These are phyloP conservation scores for Adineta ricciae DNA, from an alignment of 2,888 invertebrate genomes.

Conservation along the genomic window DNA sequence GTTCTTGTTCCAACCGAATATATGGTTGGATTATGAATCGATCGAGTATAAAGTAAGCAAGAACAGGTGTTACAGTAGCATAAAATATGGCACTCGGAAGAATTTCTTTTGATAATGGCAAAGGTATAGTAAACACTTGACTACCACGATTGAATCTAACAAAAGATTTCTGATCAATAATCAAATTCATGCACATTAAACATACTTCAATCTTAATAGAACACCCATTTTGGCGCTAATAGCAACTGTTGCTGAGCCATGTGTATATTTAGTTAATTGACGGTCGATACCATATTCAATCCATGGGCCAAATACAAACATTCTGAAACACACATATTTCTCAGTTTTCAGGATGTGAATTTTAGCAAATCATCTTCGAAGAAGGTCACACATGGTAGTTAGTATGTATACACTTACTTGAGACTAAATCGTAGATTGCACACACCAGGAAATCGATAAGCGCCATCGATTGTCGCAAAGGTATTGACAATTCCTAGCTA, in stretches of 20 bases:
- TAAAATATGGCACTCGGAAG: constrained; percentile 81
- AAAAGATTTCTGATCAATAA: constrained; percentile 34
- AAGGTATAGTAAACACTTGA: constrained; percentile 76
- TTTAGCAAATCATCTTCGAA: no score
- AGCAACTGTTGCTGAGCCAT: constrained; percentile 70
- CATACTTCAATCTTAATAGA: background rate
- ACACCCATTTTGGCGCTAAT: constrained; percentile 79
- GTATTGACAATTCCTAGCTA: background rate
- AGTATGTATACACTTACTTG: background rate
- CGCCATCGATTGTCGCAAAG: background rate
- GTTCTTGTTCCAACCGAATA: constrained; percentile 64
- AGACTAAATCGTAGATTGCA: constrained; percentile 5
- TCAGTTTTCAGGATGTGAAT: no score
- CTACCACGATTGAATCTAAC: constrained; percentile 70
- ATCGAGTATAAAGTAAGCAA: constrained; percentile 62
- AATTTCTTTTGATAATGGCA: constrained; percentile 78
- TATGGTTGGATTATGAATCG: constrained; percentile 66
- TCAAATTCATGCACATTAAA: background rate
- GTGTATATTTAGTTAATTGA: constrained; percentile 78
- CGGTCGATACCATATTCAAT: constrained; percentile 85
- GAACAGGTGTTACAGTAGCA: constrained; percentile 74
- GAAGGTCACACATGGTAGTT: no score
- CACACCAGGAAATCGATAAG: background rate
- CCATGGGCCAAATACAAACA: constrained; percentile 58
- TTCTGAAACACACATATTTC: constrained; percentile 38